These are phyloP conservation scores for Platichthys stellatus DNA, from an alignment of 2,113 vertebrate genomes.

Conservation along the genomic window DNA sequence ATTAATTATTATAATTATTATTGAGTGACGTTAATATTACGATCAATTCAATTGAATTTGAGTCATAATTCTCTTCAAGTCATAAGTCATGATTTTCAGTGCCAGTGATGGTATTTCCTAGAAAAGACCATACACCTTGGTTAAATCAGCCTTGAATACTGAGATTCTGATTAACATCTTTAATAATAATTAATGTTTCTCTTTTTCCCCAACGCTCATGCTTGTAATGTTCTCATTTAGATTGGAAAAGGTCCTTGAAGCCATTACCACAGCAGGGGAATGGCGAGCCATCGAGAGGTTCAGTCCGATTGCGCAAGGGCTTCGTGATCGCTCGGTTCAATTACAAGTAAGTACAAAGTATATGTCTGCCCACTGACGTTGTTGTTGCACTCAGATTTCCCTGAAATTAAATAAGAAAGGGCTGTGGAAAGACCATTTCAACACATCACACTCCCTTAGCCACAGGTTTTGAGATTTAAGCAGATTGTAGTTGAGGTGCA, in stretches of 20 bases:
- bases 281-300: constrained; percentile 88
- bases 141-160: background rate
- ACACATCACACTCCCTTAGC: too few relatives aligned
- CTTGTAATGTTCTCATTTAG: constrained; percentile 77
- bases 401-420: constrained; percentile 1
- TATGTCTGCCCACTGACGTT: constrained; percentile 15
- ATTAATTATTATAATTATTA: background rate
- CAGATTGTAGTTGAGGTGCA: too few relatives aligned
- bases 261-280: constrained; percentile 91
- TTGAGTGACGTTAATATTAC: too few relatives aligned
- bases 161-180: constrained; percentile 6
- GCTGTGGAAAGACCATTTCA: constrained; percentile 2
- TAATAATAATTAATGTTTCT: constrained; percentile 19
- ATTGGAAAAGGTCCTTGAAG: constrained; percentile 97
- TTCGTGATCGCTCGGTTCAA: constrained; percentile 89
- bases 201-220: constrained; percentile 17
- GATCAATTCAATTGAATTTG: too few relatives aligned
- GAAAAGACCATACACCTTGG: background rate
- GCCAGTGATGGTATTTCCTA: background rate
- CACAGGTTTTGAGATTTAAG: too few relatives aligned
- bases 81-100: too few relatives aligned
- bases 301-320: constrained; percentile 92
- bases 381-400: background rate
- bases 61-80: too few relatives aligned
- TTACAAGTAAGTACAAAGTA: constrained; percentile 87